These are phyloP conservation scores for Aphaenogaster rudis DNA, from an alignment of 1,140 invertebrate genomes.

Conservation along the genomic window DNA sequence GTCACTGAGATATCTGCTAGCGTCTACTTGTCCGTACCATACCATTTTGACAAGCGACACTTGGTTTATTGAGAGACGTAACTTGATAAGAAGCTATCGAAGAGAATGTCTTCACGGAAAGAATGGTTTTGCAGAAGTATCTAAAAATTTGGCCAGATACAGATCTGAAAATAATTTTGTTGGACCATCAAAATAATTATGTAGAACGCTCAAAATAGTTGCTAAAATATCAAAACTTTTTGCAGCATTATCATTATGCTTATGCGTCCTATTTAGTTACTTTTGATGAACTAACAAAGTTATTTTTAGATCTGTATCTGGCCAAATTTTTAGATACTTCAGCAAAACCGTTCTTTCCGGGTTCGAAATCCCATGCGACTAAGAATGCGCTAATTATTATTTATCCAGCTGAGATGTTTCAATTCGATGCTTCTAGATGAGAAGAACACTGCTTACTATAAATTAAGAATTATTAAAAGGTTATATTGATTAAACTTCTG, in stretches of 20 bases:
- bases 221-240: too few relatives aligned
- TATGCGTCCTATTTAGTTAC: too few relatives aligned
- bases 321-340: too few relatives aligned
- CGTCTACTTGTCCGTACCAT: background rate
- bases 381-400: background rate
- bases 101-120: background rate
- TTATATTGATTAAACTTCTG: conserved; percentile 4
- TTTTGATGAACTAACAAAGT: too few relatives aligned
- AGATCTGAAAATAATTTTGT: too few relatives aligned
- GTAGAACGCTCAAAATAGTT: too few relatives aligned
- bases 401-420: background rate
- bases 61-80: background rate
- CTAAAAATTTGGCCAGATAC: too few relatives aligned
- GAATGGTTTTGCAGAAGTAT: too few relatives aligned
- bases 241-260: too few relatives aligned
- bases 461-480: background rate
- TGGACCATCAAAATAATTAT: too few relatives aligned
- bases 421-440: background rate
- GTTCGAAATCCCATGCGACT: background rate
- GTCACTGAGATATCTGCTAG: conserved; percentile 20
- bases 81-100: background rate
- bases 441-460: background rate
- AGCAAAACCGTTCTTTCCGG: too few relatives aligned
- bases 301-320: too few relatives aligned
- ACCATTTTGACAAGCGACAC: background rate